phyloP scores from a whole-genome alignment of 2,113 vertebrate species.

The Mesoclemmys tuberculata region DNA sequence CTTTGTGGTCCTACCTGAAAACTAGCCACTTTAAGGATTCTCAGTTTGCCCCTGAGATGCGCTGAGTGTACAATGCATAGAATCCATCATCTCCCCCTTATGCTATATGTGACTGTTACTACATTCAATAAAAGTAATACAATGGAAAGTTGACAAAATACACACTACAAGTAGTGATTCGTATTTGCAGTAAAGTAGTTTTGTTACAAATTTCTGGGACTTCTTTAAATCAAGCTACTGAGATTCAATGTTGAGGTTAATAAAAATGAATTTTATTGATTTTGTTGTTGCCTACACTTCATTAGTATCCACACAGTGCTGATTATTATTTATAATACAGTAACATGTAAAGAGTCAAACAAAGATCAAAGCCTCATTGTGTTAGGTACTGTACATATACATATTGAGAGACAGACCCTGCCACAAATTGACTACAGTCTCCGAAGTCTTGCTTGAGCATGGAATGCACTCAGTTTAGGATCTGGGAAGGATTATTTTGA shows the following conservation, averaged over 20 bases:
- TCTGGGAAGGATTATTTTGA: background rate
- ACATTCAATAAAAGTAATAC: background rate
- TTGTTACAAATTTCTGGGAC: background rate
- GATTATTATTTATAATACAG: background rate
- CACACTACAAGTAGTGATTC: background rate
- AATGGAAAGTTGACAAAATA: background rate
- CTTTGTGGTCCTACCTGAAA: background rate
- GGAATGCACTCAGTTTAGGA: background rate
- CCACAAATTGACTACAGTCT: background rate
- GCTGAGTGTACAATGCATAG: background rate
- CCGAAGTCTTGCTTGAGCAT: background rate
- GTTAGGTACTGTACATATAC: background rate
- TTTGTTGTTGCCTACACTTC: background rate
- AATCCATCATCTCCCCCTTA: accelerated
- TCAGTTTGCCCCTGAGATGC: accelerated
- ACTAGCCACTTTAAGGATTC: accelerated
- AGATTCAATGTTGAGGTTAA: background rate
- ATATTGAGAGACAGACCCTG: background rate
- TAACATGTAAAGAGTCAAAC: background rate
- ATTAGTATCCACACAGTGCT: too few relatives aligned
- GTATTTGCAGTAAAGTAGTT: background rate
- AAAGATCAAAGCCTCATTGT: background rate
- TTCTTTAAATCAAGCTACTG: background rate
- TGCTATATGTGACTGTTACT: background rate
- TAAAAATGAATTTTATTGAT: background rate